These are phyloP conservation scores for Pipa parva DNA, from an alignment of 2,113 vertebrate genomes.

Conservation along the genomic window DNA sequence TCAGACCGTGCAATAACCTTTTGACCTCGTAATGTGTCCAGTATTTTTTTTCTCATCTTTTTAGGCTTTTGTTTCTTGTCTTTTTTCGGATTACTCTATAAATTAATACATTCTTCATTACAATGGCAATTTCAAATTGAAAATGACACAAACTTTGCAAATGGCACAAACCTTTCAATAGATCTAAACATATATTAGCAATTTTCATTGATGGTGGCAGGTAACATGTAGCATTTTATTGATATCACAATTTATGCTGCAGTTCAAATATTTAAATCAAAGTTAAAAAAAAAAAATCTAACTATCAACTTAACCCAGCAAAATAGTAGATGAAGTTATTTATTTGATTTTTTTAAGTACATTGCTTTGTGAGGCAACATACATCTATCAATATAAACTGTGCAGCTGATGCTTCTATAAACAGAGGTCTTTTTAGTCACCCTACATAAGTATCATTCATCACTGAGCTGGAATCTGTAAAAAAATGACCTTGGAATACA, in stretches of 20 bases:
- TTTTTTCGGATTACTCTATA: constrained; percentile 48
- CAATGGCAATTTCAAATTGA: not conserved
- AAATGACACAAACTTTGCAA: too few species aligned
- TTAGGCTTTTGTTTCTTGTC: constrained; percentile 42
- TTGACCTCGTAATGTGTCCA: constrained; percentile 59
- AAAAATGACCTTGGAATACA: constrained; percentile 25
- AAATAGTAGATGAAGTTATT: not conserved
- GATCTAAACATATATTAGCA: not conserved
- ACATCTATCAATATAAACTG: constrained; percentile 21
- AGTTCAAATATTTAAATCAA: not conserved
- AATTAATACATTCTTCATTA: constrained; percentile 16
- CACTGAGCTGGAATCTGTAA: not conserved
- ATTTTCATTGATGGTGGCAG: not conserved
- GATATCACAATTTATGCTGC: not conserved
- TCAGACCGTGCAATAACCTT: constrained; percentile 74
- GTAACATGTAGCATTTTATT: not conserved
- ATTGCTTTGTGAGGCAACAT: not conserved
- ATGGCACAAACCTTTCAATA: too few species aligned
- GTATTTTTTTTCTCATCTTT: constrained; percentile 48
- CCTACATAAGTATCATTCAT: constrained; percentile 11
- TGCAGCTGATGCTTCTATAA: not conserved
- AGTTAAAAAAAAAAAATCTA: too few species aligned
- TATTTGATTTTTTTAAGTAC: constrained; percentile 10
- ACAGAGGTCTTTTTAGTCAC: not conserved
- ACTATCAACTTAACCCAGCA: too few species aligned